These are phyloP conservation scores for Ia io DNA, from an alignment of 2,113 vertebrate species.

Conservation along the genomic window DNA sequence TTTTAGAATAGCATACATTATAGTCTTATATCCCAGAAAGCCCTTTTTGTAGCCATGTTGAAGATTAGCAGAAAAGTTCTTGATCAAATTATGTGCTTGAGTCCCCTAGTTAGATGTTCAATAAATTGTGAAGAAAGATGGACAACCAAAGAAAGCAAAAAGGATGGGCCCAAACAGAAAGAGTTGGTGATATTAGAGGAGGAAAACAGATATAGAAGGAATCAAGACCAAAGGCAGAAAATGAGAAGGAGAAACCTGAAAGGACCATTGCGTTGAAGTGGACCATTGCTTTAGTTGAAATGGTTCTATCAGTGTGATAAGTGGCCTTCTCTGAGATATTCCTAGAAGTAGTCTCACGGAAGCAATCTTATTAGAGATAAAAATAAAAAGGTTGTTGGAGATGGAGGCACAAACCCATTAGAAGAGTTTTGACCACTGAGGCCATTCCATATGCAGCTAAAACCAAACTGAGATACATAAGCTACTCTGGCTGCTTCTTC, in stretches of 20 bases:
- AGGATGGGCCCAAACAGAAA: background rate
- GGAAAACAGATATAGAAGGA: background rate
- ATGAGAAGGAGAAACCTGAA: constrained; percentile 1
- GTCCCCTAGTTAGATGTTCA: background rate
- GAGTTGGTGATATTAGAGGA: background rate
- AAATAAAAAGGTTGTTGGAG: constrained; percentile 59
- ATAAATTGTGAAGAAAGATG: background rate
- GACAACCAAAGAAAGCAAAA: background rate
- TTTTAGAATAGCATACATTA: background rate
- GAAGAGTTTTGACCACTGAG: background rate
- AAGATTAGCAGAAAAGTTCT: constrained; percentile 2
- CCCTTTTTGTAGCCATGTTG: background rate
- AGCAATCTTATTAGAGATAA: constrained; percentile 75
- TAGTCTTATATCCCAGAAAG: background rate
- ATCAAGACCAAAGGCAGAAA: background rate
- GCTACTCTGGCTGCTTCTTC: background rate
- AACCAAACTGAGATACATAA: background rate
- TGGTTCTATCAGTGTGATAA: constrained; percentile 62
- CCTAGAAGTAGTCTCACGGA: constrained; percentile 23
- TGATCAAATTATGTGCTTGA: background rate
- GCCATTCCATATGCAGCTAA: background rate
- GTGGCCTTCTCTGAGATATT: constrained; percentile 62
- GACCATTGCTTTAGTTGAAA: constrained; percentile 56
- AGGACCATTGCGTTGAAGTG: background rate
- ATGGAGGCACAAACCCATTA: constrained; percentile 1